Base-by-base conservation (phyloP, 2,888 invertebrate species). In the Scaptomyza parva region DNA sequence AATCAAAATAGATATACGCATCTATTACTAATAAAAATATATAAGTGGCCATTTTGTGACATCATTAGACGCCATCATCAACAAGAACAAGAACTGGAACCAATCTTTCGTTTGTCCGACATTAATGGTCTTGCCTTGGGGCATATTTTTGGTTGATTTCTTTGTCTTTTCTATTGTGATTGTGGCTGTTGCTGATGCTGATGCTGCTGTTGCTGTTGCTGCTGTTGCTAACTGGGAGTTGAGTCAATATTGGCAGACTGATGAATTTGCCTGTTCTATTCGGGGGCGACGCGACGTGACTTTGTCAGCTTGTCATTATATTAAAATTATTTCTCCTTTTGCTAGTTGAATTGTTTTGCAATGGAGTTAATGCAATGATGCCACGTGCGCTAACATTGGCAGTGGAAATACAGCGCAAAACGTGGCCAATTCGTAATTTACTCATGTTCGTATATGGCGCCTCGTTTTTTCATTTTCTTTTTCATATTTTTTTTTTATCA, bases 21-120 rank as follows among this genome's bases (percentile, higher is more conserved):
- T 86, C n/a, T n/a, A 62, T 76, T 52, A 65, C 65, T 50, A 55
- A 74, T 82, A 87, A 75, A 85, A 82, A 87, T 82, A 82, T 79
- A 85, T 85, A 85, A 87, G 88, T 85, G 83, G 70, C 78, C 71
- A 75, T 86, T 80, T 78, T 71, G 60, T 51, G 66, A 60, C 63
- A 67, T 86, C 77, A 85, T 87, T 87, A 79, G 70, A 73, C 64
- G 39, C 70, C 73, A 66, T 85, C 70, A 66, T 85, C 70, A 76
- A 76, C 76, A 83, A 69, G 44, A 43, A 26, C 40, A 45, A 39
- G n/a, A 33, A 18, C 26, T n/a, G n/a, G n/a, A 22, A 28, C 18
- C 55, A 43, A 70, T 62, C 54, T 26, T 52, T 45, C n/a, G 14
- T 22, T 22, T 61, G 57, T 60, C 68, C 48, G 7, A 41, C 54